Percentiles rank a stretch among this genome's conserved stretches.
phyloP scores from a whole-genome alignment of 2,888 invertebrate species.

The Ormyrus nitidulus region DNA sequence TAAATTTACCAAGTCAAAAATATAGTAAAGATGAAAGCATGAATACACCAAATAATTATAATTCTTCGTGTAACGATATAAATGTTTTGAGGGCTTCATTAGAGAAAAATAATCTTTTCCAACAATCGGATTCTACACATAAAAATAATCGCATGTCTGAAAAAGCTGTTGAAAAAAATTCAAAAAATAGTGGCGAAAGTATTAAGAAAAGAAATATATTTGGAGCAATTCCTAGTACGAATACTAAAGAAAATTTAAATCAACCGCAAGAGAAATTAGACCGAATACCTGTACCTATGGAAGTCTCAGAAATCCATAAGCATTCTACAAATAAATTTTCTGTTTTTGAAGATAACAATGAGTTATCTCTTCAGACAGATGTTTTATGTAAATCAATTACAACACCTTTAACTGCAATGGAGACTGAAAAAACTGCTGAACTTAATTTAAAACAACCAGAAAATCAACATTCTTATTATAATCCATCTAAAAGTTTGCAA shows the following conservation, averaged over 20 bases:
- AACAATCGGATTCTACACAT: constrained; percentile 2
- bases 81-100: constrained; percentile 47
- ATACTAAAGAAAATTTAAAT: background rate
- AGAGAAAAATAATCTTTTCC: constrained; percentile 32
- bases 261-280: background rate
- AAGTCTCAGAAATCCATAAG: constrained; percentile 7
- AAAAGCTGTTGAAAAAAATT: background rate
- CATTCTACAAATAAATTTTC: background rate
- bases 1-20: constrained; percentile 54
- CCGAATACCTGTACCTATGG: background rate
- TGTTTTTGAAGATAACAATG: background rate
- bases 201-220: constrained; percentile 19
- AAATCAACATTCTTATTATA: background rate
- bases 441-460: constrained; percentile 4
- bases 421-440: constrained; percentile 33
- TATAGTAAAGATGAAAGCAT: constrained; percentile 27
- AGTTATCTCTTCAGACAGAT: background rate
- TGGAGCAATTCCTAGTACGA: background rate
- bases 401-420: background rate
- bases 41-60: constrained; percentile 9
- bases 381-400: constrained; percentile 14
- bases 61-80: constrained; percentile 39
- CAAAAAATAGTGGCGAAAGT: background rate
- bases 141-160: constrained; percentile 17
- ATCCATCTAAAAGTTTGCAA: background rate